phyloP scores from a whole-genome alignment of 2,113 vertebrate genomes.

The Sus scrofa region T2T-Sscrofa CM000812.6:218017001-218017500 shows the following conservation, averaged over 20 bases:
- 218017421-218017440: background rate
- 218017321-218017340: too few species aligned
- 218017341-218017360: too few species aligned
- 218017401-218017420: background rate
- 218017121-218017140: conserved; percentile 26
- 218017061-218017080: background rate
- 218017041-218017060: background rate
- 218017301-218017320: too few species aligned
- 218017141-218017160: background rate
- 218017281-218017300: too few species aligned
- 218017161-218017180: background rate
- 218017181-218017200: background rate
- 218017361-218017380: too few species aligned
- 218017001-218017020: background rate
- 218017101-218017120: background rate
- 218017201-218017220: background rate
- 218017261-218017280: too few species aligned
- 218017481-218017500: too few species aligned
- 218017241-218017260: too few species aligned
- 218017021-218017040: background rate
- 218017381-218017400: background rate
- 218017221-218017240: too few species aligned
- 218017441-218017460: conserved; percentile 8
- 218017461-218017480: too few species aligned
- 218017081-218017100: background rate